Conservation (phyloP, 2,888 invertebrate genomes). For the Andrena dorsata region DNA sequence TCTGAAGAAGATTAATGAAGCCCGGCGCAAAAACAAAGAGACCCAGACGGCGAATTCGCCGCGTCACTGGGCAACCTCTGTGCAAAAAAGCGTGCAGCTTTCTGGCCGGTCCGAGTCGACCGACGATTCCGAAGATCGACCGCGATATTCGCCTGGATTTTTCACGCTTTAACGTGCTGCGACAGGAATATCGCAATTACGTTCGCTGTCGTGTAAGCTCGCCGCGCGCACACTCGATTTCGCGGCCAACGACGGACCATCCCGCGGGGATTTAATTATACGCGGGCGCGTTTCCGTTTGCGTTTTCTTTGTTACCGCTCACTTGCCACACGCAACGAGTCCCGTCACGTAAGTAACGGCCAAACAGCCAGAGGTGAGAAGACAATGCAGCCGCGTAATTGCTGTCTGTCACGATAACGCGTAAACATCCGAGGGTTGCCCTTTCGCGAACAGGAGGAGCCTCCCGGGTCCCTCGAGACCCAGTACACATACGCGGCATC, state of each 20-base stretch:
- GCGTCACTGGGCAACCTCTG: neutral
- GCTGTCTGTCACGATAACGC: conserved; percentile 39
- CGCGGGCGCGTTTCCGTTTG: conserved; percentile 53
- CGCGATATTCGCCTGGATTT: too few species aligned
- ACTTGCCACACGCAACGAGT: conserved; percentile 32
- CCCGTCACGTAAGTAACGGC: conserved; percentile 52
- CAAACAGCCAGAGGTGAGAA: conserved; percentile 42
- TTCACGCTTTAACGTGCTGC: too few species aligned
- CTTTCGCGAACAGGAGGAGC: neutral
- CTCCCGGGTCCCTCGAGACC: too few species aligned
- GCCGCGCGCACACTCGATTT: neutral
- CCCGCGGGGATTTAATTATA: conserved; percentile 41
- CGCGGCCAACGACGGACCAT: conserved; percentile 5
- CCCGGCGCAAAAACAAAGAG: conserved; percentile 2
- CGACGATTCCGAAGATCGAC: too few species aligned
- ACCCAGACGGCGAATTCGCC: neutral
- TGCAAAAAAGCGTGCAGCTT: too few species aligned
- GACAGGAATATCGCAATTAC: too few species aligned
- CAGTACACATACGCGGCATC: neutral
- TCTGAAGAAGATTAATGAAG: conserved; percentile 23
- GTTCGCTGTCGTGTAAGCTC: neutral
- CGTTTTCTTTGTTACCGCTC: conserved; percentile 51
- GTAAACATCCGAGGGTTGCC: conserved; percentile 24
- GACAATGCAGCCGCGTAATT: conserved; percentile 50
- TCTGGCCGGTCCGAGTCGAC: too few species aligned